A percentile compares a stretch with the other conserved stretches of the same genome.
These are phyloP conservation scores for Sitodiplosis mosellana DNA, from an alignment of 1,140 invertebrate species.

Conservation along the genomic window DNA sequence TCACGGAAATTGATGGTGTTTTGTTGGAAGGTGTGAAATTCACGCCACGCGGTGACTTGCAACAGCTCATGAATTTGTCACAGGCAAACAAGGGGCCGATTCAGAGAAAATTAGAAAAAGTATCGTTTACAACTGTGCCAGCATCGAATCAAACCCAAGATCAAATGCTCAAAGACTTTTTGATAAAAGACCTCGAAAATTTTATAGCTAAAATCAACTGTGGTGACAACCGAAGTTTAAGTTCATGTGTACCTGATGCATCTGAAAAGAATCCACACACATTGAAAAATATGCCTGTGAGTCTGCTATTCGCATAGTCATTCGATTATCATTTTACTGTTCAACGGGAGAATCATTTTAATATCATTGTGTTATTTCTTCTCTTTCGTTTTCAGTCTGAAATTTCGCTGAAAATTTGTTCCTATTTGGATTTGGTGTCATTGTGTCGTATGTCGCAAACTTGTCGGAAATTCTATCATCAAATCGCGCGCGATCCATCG, in stretches of 20 bases:
- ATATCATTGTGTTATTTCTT: conserved; percentile 2
- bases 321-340: no score
- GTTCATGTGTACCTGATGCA: not conserved
- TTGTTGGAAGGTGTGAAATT: conserved; percentile 38
- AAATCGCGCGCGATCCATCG: conserved; percentile 52
- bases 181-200: conserved; percentile 24
- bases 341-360: conserved; percentile 1
- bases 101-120: conserved; percentile 15
- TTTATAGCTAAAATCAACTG: conserved; percentile 10
- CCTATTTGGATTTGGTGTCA: conserved; percentile 58
- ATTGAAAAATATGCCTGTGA: conserved; percentile 15
- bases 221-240: not conserved
- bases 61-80: not conserved
- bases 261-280: not conserved
- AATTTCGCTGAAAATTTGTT: conserved; percentile 30
- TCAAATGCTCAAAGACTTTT: conserved; percentile 16
- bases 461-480: conserved; percentile 49
- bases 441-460: conserved; percentile 55
- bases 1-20: conserved; percentile 76
- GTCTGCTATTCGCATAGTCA: conserved; percentile 8
- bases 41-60: not conserved
- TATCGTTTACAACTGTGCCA: conserved; percentile 18
- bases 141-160: conserved; percentile 10
- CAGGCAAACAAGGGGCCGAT: conserved; percentile 12
- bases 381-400: conserved; percentile 23